Base-by-base conservation (phyloP, 2,888 invertebrate species). In the Hirudinaria manillensis region DNA sequence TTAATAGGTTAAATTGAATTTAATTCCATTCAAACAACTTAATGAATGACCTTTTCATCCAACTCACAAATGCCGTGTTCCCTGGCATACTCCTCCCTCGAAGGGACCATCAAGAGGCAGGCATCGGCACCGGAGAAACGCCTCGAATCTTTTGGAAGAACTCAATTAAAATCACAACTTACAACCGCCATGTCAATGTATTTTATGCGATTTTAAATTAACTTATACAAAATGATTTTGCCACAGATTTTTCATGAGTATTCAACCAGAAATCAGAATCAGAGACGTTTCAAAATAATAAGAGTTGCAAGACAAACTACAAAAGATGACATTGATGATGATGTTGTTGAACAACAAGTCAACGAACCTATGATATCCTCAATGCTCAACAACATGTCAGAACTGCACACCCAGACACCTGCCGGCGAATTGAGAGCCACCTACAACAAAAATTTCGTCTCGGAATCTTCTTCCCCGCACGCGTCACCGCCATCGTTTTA, bases 361-460 rank as follows among this genome's bases (percentile, higher is more conserved):
- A 45, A 45, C 10, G 13, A 16, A 79, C 79, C 78, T 56, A 78
- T 27, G 21, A 82, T 84, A 78, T 85, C 84, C 10, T 77, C 75
- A 32, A 80, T 74, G 19, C 75, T 80, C 13, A 86, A 78, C 34
- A 85, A 80, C 82, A 83, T 83, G 78, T 87, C 87, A 45, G 85
- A 85, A 79, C 86, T 85, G 79, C 85, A 83, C n/a, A 87, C 83
- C 86, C 86, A 87, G 0, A 87, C 81, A 36, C 87, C 87, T 56
- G 84, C 81, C 3, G 82, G 81, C 3, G 82, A 76, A 72, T 81
- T 79, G 1, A 80, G 80, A 32, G 83, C 83, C n/a, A 84, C 76
- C 85, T 84, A 79, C 38, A 72, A 72, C 27, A 61, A 45, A 3
- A 61, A 75, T 53, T 24, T 19, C 27, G 24, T 65, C 10, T 68